Percentiles rank a stretch among this genome's conserved stretches.
Evolutionary conservation across 2,888 invertebrate genomes (phyloP).

Genomic region (Synanthedon vespiformis): DNA sequence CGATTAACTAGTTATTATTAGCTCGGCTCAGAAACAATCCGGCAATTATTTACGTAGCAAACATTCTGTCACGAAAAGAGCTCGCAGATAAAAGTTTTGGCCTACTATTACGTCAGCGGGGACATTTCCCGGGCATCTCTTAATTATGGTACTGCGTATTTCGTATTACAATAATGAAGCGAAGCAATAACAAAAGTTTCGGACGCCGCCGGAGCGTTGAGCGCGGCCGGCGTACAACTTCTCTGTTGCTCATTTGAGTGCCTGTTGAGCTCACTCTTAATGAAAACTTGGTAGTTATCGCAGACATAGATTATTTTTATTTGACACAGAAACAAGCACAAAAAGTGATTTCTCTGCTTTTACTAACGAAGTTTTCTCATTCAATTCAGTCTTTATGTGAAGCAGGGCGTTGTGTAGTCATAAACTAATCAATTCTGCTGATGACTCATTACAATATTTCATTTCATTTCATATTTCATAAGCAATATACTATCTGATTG

Average conservation of each 20-base stretch:
- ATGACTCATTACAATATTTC: not conserved
- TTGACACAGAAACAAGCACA: constrained; percentile 30
- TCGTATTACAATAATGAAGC: constrained; percentile 68
- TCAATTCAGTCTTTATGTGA: too few species aligned
- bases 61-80: constrained; percentile 46
- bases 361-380: too few species aligned
- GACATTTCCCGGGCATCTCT: constrained; percentile 59
- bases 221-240: constrained; percentile 49
- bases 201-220: constrained; percentile 28
- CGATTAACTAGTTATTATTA: constrained; percentile 48
- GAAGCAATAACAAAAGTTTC: constrained; percentile 68
- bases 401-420: too few species aligned
- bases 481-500: too few species aligned
- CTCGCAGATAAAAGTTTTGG: constrained; percentile 50
- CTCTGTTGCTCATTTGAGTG: constrained; percentile 58
- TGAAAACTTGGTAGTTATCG: constrained; percentile 62
- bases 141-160: constrained; percentile 65
- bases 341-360: constrained; percentile 9
- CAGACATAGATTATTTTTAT: constrained; percentile 48
- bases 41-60: constrained; percentile 50
- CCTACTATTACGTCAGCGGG: constrained; percentile 52
- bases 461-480: not conserved
- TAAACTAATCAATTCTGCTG: too few species aligned
- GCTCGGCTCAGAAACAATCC: constrained; percentile 35
- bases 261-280: constrained; percentile 56